Base-by-base conservation (phyloP, 1,140 invertebrate genomes). In the Drosophila quadrilineata region DNA sequence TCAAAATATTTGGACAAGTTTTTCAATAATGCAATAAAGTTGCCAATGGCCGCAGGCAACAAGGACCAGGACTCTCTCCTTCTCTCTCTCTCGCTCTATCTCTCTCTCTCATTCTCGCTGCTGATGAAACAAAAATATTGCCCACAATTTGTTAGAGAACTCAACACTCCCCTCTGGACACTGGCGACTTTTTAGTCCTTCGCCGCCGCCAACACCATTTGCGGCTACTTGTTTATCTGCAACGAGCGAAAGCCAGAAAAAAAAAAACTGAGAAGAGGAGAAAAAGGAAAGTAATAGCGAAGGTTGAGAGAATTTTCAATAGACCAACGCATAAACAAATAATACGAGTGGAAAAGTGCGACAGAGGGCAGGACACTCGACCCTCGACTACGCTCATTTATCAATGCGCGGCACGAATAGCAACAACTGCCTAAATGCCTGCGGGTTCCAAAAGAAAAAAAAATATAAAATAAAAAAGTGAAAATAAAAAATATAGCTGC, bases 21-120 rank as follows among this genome's bases (percentile, higher is more conserved):
- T 85, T 85, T 85, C 80, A 85, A 85, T 85, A 85, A 85, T 85
- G 79, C 80, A 86, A 85, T 85, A 85, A 85, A 85, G 80, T 85
- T 85, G 71, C 26, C 67, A 79, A 66, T 64, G 58, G 43, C 73
- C 70, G 41, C 60, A 62, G 9, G 17, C 8, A 8, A 10, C 19
- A 24, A 38, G n/a, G n/a, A 16, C n/a, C 38, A 43, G 50, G 36
- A 53, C 28, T 28, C 75, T 56, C 58, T 75, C 52, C 40, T n/a
- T n/a, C n/a, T n/a, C n/a, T n/a, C n/a, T n/a, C n/a, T n/a, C n/a
- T n/a, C n/a, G n/a, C n/a, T n/a, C n/a, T n/a, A n/a, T n/a, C n/a
- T n/a, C n/a, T n/a, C n/a, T n/a, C n/a, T n/a, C n/a, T n/a, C n/a
- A n/a, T n/a, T n/a, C n/a, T n/a, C n/a, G n/a, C n/a, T n/a, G n/a